Percentiles rank a stretch among this genome's conserved stretches.
phyloP scores from a whole-genome alignment of 2,113 vertebrate genomes.

The Anguilla rostrata region DNA sequence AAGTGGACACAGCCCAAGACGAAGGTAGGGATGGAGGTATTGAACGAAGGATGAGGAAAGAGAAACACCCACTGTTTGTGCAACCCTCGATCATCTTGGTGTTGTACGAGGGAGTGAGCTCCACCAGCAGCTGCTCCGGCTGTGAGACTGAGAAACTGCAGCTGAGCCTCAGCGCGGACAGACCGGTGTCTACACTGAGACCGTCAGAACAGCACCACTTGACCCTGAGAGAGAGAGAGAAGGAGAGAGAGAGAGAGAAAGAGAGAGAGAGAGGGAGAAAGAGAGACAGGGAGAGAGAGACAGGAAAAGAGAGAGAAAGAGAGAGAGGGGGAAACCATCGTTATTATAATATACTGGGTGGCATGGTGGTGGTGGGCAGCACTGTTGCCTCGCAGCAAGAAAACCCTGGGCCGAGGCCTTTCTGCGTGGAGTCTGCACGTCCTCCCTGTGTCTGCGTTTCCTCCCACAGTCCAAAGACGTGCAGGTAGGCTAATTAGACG shows the following conservation, averaged over 20 bases:
- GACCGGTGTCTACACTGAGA: neutral
- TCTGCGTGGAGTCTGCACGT: no score
- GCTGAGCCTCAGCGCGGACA: conserved; percentile 4
- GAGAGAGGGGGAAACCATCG: no score
- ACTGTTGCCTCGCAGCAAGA: no score
- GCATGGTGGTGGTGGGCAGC: no score
- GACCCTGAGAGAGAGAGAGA: conserved; percentile 11
- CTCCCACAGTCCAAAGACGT: no score
- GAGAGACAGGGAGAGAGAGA: neutral
- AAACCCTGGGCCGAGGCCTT: no score
- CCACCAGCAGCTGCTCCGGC: conserved; percentile 14
- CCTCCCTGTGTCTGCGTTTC: no score
- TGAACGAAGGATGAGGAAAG: neutral
- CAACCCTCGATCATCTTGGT: conserved; percentile 16
- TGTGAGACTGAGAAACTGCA: conserved; percentile 19
- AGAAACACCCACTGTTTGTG: conserved; percentile 30
- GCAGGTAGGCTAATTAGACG: no score
- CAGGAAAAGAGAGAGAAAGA: neutral
- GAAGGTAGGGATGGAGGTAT: neutral
- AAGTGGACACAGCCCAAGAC: neutral
- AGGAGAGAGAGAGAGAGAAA: conserved; percentile 2
- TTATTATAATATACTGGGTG: no score
- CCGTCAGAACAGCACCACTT: conserved; percentile 21
- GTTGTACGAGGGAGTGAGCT: conserved; percentile 5
- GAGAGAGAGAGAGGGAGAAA: conserved; percentile 5